phyloP scores from a whole-genome alignment of 2,113 vertebrate genomes.

The Ptilorrhoa leucosticta region DNA sequence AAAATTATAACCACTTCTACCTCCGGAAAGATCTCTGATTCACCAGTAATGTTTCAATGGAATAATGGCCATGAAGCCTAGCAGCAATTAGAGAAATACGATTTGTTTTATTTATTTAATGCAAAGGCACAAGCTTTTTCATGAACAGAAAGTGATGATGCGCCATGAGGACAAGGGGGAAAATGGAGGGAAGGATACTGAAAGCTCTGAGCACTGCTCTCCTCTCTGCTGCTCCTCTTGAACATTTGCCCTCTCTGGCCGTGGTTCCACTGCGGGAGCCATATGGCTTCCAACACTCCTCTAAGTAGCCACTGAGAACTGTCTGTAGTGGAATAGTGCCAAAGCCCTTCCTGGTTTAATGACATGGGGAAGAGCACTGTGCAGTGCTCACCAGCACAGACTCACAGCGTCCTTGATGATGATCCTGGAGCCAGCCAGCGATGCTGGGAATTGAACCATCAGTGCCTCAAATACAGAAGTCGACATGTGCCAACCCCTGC shows the following conservation, averaged over 20 bases:
- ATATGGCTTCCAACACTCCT: constrained; percentile 52
- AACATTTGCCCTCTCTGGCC: constrained; percentile 58
- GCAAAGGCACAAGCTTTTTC: neutral
- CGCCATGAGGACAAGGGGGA: neutral
- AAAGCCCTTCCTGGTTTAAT: constrained; percentile 45
- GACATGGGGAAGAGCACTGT: constrained; percentile 30
- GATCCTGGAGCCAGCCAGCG: constrained; percentile 39
- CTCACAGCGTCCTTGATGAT: constrained; percentile 49
- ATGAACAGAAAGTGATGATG: neutral
- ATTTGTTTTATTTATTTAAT: neutral
- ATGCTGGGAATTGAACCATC: constrained; percentile 57
- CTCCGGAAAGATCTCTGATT: neutral
- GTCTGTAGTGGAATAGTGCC: constrained; percentile 32
- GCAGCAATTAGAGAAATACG: neutral
- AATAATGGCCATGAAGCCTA: neutral
- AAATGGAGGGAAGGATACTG: neutral
- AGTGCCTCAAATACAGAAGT: constrained; percentile 23
- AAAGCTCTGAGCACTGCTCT: constrained; percentile 18
- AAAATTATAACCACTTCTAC: neutral
- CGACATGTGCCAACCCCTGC: constrained; percentile 44
- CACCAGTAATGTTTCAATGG: neutral
- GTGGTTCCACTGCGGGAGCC: constrained; percentile 47
- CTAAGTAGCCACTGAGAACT: constrained; percentile 46
- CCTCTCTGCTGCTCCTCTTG: constrained; percentile 26
- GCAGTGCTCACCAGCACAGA: constrained; percentile 58